Base-by-base conservation (phyloP, 1,140 invertebrate genomes). In the Sinonovacula constricta region DNA sequence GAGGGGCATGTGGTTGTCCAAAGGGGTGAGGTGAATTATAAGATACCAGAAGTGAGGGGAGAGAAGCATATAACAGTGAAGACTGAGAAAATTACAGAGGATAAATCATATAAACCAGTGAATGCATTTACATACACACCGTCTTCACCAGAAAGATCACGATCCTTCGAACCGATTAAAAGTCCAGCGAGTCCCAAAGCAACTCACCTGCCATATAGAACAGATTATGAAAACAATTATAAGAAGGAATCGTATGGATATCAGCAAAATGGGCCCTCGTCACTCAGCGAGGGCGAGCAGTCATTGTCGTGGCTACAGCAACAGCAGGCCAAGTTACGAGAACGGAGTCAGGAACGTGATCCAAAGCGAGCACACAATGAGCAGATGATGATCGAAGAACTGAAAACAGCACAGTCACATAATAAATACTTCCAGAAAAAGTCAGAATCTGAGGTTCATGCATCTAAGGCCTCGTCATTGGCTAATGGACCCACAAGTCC, bases 241-340 rank as follows among this genome's bases (percentile, higher is more conserved):
- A 39, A 76, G 15, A 80, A 62, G 33, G 75, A 81, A 30, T 71
- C 69, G 18, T 81, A 77, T n/a, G 68, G 63, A 26, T 84, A 85
- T 65, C 76, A 80, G 0, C 65, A 83, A 54, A 80, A 86, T 80
- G 79, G 80, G 33, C 62, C 71, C 18, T 66, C 65, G 22, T 78
- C 71, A n/a, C 51, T 77, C 28, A 81, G 81, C 36, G 82, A 84
- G 28, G 71, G 81, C 15, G 83, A 84, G 39, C 75, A 82, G 51
- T 71, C 75, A 1, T 80, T 80, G 45, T 85, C 89, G 2, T 92
- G 91, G 91, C 83, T 92, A 18, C 84, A 91, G 81, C 88, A 88
- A 75, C 91, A 92, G 80, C 91, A 92, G 80, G 81, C 87, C 33
- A 92, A 92, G 79, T 80, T 92, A 56, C 81, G 87, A 76, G 77